phyloP scores from a whole-genome alignment of 2,797 vertebrate species.

The Hydrocynus forskahlii region DNA sequence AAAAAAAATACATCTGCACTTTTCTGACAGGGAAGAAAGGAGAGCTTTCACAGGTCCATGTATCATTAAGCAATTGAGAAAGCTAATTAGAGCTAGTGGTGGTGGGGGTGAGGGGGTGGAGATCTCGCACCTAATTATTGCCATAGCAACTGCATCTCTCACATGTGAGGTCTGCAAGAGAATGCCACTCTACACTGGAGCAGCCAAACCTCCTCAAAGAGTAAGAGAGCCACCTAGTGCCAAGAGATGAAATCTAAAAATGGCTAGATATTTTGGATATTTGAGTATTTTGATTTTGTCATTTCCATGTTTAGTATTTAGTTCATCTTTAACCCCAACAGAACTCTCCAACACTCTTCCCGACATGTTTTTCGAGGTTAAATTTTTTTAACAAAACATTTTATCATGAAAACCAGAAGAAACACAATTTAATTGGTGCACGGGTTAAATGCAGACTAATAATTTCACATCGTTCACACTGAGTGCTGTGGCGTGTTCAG shows the following conservation, averaged over 20 bases:
- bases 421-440: no score
- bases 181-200: conserved; percentile 46
- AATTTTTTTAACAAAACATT: not conserved
- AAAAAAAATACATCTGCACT: conserved; percentile 75
- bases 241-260: not conserved
- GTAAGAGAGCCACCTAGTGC: conserved; percentile 77
- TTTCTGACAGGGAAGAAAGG: conserved; percentile 80
- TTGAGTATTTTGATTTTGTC: no score
- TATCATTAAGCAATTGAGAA: conserved; percentile 87
- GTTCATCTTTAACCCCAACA: no score
- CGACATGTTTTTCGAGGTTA: no score
- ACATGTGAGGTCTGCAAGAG: conserved; percentile 70
- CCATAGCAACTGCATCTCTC: conserved; percentile 80
- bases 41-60: conserved; percentile 84
- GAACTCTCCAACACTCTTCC: no score
- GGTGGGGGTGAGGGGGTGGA: conserved; percentile 66
- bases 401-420: no score
- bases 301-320: no score
- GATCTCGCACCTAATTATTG: conserved; percentile 83
- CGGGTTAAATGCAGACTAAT: no score
- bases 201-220: conserved; percentile 46
- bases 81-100: conserved; percentile 80
- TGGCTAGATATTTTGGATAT: no score
- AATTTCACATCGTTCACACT: no score
- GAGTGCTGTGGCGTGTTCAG: no score